phyloP scores from a whole-genome alignment of 92 coral and sea anemone species.

The Heteractis magnifica region DNA sequence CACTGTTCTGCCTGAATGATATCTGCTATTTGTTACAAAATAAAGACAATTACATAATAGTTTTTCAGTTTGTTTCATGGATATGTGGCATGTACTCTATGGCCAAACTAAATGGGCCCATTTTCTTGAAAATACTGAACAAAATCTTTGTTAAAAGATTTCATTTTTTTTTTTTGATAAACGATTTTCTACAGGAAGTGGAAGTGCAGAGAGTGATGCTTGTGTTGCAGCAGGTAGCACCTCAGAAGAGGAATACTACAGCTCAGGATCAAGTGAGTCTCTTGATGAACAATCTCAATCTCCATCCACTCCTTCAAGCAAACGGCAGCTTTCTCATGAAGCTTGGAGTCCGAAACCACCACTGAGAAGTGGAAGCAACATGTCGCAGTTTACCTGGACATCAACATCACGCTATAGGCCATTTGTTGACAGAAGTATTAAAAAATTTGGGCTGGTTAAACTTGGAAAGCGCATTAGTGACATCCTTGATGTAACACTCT shows the following conservation, averaged over 20 bases:
- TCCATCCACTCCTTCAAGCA: constrained; percentile 20
- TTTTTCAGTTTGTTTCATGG: too few species aligned
- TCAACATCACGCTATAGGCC: constrained; percentile 87
- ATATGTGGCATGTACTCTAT: too few species aligned
- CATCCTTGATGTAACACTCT: constrained; percentile 62
- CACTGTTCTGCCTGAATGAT: too few species aligned
- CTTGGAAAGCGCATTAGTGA: constrained; percentile 81
- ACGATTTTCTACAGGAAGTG: not conserved
- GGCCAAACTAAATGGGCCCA: too few species aligned
- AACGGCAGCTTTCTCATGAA: constrained; percentile 29
- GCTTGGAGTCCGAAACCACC: constrained; percentile 48
- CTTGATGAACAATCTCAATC: not conserved
- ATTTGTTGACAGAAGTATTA: constrained; percentile 87
- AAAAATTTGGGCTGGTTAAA: constrained; percentile 85
- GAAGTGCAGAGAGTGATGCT: not conserved
- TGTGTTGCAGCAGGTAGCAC: constrained; percentile 5
- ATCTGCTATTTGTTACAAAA: too few species aligned
- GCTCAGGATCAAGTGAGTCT: constrained; percentile 24
- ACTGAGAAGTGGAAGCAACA: constrained; percentile 50
- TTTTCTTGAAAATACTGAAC: too few species aligned
- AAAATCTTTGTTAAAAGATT: too few species aligned
- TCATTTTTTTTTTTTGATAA: not conserved
- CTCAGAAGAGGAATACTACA: constrained; percentile 13
- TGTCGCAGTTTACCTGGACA: constrained; percentile 59
- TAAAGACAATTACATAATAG: too few species aligned